phyloP scores from a whole-genome alignment of 2,888 invertebrate genomes.

The Balanococcus diminutus region DNA sequence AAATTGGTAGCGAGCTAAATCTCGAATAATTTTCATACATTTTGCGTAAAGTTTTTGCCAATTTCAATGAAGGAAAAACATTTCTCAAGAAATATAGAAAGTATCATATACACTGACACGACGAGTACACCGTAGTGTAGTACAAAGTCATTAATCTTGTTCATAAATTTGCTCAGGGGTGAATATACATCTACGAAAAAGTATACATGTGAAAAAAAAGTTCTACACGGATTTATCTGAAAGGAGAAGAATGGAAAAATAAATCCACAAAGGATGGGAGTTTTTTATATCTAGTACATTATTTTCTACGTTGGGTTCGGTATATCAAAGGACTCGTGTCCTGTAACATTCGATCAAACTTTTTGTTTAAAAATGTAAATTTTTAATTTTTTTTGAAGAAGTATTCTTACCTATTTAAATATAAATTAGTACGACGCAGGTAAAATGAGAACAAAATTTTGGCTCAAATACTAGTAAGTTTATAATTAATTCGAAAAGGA shows the following conservation, averaged over 20 bases:
- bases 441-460: too few relatives aligned
- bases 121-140: background rate
- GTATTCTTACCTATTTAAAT: too few relatives aligned
- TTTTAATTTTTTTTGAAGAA: too few relatives aligned
- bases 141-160: background rate
- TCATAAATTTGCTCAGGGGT: background rate
- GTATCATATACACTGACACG: background rate
- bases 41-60: background rate
- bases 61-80: background rate
- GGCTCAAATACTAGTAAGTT: too few relatives aligned
- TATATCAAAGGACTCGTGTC: background rate
- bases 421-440: too few relatives aligned
- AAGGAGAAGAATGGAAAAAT: background rate
- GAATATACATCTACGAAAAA: background rate
- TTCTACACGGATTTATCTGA: background rate
- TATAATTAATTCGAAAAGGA: too few relatives aligned
- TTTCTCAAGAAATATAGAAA: background rate
- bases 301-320: background rate
- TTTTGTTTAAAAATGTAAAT: too few relatives aligned
- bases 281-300: background rate
- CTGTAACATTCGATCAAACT: too few relatives aligned
- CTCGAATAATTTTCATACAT: background rate
- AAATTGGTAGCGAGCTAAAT: background rate
- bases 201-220: background rate
- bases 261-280: background rate